These are phyloP conservation scores for Equus przewalskii DNA, from an alignment of 2,113 vertebrate genomes.

Conservation along the genomic window DNA sequence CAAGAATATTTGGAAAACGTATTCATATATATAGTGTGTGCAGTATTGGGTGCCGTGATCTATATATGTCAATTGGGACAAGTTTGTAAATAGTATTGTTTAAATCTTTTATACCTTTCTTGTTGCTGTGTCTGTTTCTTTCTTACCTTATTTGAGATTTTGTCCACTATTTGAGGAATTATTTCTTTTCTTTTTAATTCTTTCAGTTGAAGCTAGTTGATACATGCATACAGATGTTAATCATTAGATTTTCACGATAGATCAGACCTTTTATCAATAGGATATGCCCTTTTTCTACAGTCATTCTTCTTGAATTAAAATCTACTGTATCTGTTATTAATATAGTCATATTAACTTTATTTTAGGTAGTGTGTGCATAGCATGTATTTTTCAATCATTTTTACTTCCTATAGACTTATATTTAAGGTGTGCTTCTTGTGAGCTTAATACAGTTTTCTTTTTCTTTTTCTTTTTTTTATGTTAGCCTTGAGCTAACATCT, in stretches of 20 bases:
- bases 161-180: background rate
- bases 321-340: background rate
- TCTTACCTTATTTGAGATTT: background rate
- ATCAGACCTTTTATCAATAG: background rate
- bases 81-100: background rate
- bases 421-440: background rate
- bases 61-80: background rate
- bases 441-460: background rate
- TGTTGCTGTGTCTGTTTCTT: background rate
- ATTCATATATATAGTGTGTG: background rate
- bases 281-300: background rate
- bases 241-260: background rate
- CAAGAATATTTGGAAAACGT: no score
- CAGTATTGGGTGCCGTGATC: background rate
- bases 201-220: background rate
- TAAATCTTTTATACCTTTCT: background rate
- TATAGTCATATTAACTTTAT: background rate
- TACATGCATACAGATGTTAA: background rate
- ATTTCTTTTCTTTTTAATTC: background rate
- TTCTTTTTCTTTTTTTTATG: background rate
- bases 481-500: no score
- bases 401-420: background rate
- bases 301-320: background rate
- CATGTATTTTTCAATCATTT: background rate
- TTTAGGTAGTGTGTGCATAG: background rate